Base-by-base conservation (phyloP, 1,140 invertebrate genomes). In the Archegozetes longisetosus region DNA sequence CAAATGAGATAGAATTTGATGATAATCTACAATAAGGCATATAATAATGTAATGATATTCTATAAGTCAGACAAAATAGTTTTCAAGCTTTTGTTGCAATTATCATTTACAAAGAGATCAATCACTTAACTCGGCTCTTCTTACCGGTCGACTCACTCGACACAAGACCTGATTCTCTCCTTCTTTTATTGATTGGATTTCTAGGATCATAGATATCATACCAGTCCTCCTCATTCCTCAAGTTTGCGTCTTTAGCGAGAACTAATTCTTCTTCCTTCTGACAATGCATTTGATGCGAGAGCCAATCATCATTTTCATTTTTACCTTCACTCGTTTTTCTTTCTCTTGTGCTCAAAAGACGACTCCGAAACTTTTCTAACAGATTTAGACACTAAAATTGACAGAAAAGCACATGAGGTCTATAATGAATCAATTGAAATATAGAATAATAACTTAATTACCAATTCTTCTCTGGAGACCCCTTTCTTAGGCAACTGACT, bases 181-280 rank as follows among this genome's bases (percentile, higher is more conserved):
- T 81, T 55, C 92, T 76, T 75, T 94, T 89, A 65, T 89, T 96
- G 0, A 98, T 72, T 0, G 88, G 86, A 78, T 97, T 96, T 65
- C 93, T 76, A 0, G 95, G 94, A 76, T 97, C 92, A 68, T 85
- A 85, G 60, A 95, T 89, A 68, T 95, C 89, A 71, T 93, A 98
- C 86, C 93, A 92, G 70, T 97, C 91, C 66, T 90, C 84, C 58
- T 83, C 79, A 27, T 68, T 61, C 70, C 90, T 91, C 3, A 83
- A 86, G 66, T 88, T 96, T 0, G 94, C 94, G 78, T 98, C 95
- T 70, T 93, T 90, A 0, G 94, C 94, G 55, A 92, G 74, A 20
- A 88, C 81, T 0, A 82, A 79, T 0, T 74, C 76, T 61, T 81
- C 79, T 63, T 88, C 83, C 51, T 25, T 26, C 32, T 50, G 51